Percentiles rank a stretch among this genome's conserved stretches.
These are phyloP conservation scores for Fringilla coelebs DNA, from an alignment of 2,797 vertebrate genomes.

Conservation along the genomic window DNA sequence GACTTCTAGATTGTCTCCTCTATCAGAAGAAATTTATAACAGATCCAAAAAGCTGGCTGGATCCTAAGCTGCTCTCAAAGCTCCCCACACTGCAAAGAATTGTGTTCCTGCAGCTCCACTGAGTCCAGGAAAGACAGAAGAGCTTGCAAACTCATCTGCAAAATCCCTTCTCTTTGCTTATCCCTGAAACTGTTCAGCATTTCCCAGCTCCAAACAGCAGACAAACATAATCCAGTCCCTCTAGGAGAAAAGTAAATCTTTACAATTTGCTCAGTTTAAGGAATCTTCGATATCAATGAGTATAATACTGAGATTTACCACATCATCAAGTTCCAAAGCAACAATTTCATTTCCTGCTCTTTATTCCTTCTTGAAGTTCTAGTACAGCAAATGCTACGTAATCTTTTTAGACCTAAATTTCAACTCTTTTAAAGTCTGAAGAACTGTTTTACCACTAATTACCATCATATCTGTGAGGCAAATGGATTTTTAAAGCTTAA, in stretches of 20 bases:
- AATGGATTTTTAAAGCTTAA: background rate
- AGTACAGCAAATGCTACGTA: background rate
- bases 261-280: slow-evolving; percentile 5
- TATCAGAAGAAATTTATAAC: background rate
- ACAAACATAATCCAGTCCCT: slow-evolving; percentile 17
- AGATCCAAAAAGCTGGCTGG: background rate
- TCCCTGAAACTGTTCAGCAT: background rate
- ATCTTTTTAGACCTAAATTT: background rate
- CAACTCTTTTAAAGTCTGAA: background rate
- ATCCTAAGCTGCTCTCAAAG: background rate
- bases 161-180: slow-evolving; percentile 35
- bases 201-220: background rate
- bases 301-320: background rate
- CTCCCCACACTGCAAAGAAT: background rate
- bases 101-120: background rate
- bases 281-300: background rate
- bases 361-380: background rate
- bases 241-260: slow-evolving; percentile 25
- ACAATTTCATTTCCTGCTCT: background rate
- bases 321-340: background rate
- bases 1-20: background rate
- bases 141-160: background rate
- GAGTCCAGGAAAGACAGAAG: background rate
- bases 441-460: background rate
- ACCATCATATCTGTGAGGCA: background rate